Conservation (phyloP, 1,140 invertebrate genomes). For the Acyrthosiphon pisum region DNA sequence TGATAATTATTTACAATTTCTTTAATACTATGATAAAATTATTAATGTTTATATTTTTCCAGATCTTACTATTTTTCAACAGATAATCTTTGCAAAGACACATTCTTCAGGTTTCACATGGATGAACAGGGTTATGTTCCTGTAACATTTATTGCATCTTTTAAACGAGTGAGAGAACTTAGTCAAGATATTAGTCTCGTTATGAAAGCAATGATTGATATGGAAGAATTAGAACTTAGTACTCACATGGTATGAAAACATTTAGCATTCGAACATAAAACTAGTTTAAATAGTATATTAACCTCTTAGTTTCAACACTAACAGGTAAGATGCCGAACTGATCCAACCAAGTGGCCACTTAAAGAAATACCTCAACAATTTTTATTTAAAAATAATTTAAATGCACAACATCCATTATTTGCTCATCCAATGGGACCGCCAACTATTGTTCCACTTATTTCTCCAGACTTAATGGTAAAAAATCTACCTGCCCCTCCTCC, state of each 20-base stretch:
- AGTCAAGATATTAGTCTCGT: slow-evolving; percentile 86
- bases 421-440: slow-evolving; percentile 60
- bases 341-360: slow-evolving; percentile 80
- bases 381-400: slow-evolving; percentile 55
- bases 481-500: slow-evolving; percentile 67
- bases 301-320: not conserved
- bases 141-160: slow-evolving; percentile 91
- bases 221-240: slow-evolving; percentile 82
- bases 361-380: slow-evolving; percentile 55
- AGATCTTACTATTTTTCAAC: slow-evolving; percentile 99
- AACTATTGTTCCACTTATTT: slow-evolving; percentile 49
- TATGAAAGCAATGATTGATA: slow-evolving; percentile 80
- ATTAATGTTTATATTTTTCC: slow-evolving; percentile 63
- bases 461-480: slow-evolving; percentile 54
- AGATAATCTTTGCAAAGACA: slow-evolving; percentile 94
- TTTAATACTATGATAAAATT: slow-evolving; percentile 21
- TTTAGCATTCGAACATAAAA: not conserved
- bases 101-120: slow-evolving; percentile 97
- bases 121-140: slow-evolving; percentile 91
- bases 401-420: slow-evolving; percentile 59
- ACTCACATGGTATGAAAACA: slow-evolving; percentile 72
- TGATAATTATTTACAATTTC: not conserved
- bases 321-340: slow-evolving; percentile 78
- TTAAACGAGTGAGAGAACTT: slow-evolving; percentile 89
- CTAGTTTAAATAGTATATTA: not conserved